These are phyloP conservation scores for Lampropteryx suffumata DNA, from an alignment of 2,888 invertebrate genomes.

Conservation along the genomic window DNA sequence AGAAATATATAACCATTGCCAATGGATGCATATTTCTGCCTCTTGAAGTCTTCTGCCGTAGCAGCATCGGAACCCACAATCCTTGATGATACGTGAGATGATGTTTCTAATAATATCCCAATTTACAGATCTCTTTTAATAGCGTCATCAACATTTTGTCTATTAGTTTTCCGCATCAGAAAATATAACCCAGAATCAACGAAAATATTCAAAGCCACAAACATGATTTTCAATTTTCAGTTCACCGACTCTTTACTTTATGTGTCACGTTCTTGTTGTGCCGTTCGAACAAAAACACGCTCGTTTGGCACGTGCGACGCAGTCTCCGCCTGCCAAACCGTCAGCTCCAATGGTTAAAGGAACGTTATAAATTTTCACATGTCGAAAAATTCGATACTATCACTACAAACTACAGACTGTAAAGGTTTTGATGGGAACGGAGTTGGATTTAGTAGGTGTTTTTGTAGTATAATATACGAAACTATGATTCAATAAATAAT, in stretches of 20 bases:
- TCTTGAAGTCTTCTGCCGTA: too few relatives aligned
- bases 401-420: not conserved
- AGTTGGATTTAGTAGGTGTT: too few relatives aligned
- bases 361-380: slow-evolving; percentile 57
- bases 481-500: too few relatives aligned
- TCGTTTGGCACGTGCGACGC: slow-evolving; percentile 57
- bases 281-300: slow-evolving; percentile 32
- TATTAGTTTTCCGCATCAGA: too few relatives aligned
- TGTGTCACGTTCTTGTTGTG: slow-evolving; percentile 22
- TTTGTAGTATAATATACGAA: too few relatives aligned
- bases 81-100: too few relatives aligned
- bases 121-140: not conserved
- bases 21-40: too few relatives aligned
- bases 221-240: slow-evolving; percentile 19
- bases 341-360: slow-evolving; percentile 51
- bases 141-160: too few relatives aligned
- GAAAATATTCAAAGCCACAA: not conserved
- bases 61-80: too few relatives aligned
- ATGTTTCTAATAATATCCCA: slow-evolving; percentile 4
- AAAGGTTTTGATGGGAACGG: not conserved
- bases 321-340: slow-evolving; percentile 48
- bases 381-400: slow-evolving; percentile 42
- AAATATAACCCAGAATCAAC: not conserved
- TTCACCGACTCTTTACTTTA: slow-evolving; percentile 25
- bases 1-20: too few relatives aligned